A percentile compares a stretch with the other conserved stretches of the same genome.
These are phyloP conservation scores for Bambusicola thoracicus DNA, from an alignment of 2,113 vertebrate genomes.

Conservation along the genomic window DNA sequence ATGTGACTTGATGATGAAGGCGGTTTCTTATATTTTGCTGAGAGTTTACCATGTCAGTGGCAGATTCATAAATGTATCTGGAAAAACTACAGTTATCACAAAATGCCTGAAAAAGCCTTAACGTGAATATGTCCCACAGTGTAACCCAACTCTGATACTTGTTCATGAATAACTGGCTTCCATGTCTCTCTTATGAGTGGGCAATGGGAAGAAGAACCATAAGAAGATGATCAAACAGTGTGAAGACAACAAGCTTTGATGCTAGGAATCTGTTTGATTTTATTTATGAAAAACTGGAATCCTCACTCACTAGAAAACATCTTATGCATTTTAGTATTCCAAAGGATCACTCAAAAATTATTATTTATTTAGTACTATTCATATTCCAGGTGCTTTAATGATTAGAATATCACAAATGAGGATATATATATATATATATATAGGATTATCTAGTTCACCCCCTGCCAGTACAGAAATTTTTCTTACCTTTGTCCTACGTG, in stretches of 20 bases:
- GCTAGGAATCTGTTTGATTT: background rate
- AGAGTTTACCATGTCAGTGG: background rate
- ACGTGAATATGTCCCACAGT: background rate
- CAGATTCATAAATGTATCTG: background rate
- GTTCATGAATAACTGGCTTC: background rate
- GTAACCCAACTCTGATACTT: background rate
- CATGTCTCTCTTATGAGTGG: background rate
- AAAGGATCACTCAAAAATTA: background rate
- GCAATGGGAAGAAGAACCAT: background rate
- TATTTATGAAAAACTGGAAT: background rate
- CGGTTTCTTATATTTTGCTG: background rate
- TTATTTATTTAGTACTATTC: constrained; percentile 36
- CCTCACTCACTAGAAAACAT: background rate
- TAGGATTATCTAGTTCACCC: background rate
- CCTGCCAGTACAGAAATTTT: background rate
- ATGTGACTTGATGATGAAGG: background rate
- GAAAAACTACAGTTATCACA: background rate
- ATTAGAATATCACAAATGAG: background rate
- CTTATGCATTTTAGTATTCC: background rate
- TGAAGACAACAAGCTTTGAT: constrained; percentile 10
- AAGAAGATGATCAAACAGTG: background rate
- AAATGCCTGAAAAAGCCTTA: background rate
- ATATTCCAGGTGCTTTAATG: background rate
- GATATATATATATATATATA: background rate
- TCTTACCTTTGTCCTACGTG: background rate